These are phyloP conservation scores for Tipula helvola DNA, from an alignment of 2,888 invertebrate species.

Conservation along the genomic window DNA sequence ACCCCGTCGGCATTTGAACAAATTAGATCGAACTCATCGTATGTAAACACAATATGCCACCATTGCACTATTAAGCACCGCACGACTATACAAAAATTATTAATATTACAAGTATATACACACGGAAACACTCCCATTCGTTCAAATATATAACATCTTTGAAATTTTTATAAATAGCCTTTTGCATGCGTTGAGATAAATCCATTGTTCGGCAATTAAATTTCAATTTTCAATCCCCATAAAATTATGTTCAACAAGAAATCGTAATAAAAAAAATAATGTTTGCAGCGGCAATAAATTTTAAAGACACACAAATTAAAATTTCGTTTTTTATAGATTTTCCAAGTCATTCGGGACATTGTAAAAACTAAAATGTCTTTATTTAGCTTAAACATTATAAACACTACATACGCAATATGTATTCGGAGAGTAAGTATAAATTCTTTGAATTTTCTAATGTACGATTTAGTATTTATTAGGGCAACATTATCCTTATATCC, in stretches of 20 bases:
- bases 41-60: too few species aligned
- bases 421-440: background rate
- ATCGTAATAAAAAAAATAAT: background rate
- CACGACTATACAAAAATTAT: background rate
- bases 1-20: too few species aligned
- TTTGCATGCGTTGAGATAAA: background rate
- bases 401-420: background rate
- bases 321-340: background rate
- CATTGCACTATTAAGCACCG: too few species aligned
- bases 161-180: background rate
- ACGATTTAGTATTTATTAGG: background rate
- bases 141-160: background rate
- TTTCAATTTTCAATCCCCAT: background rate
- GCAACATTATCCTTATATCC: background rate
- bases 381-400: background rate
- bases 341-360: background rate
- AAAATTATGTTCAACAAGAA: background rate
- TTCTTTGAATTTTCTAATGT: background rate
- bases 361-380: background rate
- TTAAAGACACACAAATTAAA: background rate
- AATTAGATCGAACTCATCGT: too few species aligned
- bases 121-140: background rate
- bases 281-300: background rate
- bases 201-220: background rate
- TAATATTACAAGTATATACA: background rate